These are phyloP conservation scores for Python bivittatus DNA, from an alignment of 2,113 vertebrate species.

Conservation along the genomic window DNA sequence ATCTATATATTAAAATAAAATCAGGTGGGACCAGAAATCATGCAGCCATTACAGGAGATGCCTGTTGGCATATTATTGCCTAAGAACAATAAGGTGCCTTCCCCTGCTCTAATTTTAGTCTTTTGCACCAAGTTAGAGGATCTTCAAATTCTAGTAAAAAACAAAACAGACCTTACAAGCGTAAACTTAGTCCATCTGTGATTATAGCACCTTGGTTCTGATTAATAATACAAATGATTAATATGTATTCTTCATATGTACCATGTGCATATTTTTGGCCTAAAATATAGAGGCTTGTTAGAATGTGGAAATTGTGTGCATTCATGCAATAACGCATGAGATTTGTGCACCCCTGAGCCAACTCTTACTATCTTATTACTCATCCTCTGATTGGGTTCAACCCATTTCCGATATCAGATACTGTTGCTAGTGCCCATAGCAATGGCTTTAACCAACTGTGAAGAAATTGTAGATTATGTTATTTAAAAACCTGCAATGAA, in stretches of 20 bases:
- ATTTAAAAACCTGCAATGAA: background rate
- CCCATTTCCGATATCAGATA: background rate
- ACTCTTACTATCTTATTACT: background rate
- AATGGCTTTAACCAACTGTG: background rate
- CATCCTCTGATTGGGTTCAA: background rate
- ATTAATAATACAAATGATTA: background rate
- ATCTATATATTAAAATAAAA: background rate
- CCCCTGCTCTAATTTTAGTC: background rate
- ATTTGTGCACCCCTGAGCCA: background rate
- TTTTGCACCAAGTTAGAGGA: background rate
- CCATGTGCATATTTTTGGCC: background rate
- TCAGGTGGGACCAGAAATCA: background rate
- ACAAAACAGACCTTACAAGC: background rate
- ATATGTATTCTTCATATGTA: background rate
- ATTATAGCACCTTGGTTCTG: background rate
- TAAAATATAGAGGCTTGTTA: background rate
- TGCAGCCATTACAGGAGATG: background rate
- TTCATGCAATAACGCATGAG: background rate
- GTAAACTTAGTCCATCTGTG: background rate
- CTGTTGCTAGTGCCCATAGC: background rate
- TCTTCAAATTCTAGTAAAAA: background rate
- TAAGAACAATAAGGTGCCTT: background rate
- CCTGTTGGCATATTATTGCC: background rate
- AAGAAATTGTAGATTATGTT: background rate
- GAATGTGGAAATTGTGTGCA: background rate